Evolutionary conservation across 2,797 vertebrate genomes (phyloP), one percentile per base, ranked within the genome.

Genomic region (Novumbra hubbsi): DNA sequence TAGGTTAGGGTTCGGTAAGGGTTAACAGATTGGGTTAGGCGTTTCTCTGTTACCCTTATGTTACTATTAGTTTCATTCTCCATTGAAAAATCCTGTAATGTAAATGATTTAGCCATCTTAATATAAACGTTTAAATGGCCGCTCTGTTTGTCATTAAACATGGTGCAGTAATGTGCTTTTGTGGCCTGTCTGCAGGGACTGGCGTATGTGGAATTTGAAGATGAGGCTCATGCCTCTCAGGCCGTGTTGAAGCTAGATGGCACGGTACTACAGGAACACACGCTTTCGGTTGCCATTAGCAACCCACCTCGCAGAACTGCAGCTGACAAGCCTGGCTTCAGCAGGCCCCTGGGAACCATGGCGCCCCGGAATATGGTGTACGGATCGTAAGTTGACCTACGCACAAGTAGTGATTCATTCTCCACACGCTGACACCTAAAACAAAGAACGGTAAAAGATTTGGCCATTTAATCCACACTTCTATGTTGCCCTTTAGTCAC

Each of bases 201-300:
- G 90, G 98, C 98, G 1, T 99, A 99, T 0, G 96, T 98, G 50
- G 98, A 99, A 71, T 99, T 94, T 21, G 95, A 94, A 70, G 93
- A 93, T 0, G 98, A 98, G 83, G 79, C 85, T 0, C 94, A 98
- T 88, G 98, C 98, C 0, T 97, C 98, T 0, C 95, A 96, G 82
- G 98, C 98, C 0, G 96, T 99, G 32, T 78, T 98, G 83, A 97
- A 96, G 79, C 88, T 99, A 95, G 96, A 99, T 0, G 95, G 96
- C n/a, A 91, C 87, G 78, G 91, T 90, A 0, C 41, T 99, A 0
- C 94, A 93, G 77, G 95, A 91, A 5, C 94, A 95, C 0, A 92
- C 91, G 65, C 95, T 99, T 80, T 93, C 95, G 14, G 98, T 98
- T 73, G 96, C 96, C 0, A 98, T 99, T 81, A 99, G 98, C 78